Percentiles rank a stretch among this genome's conserved stretches.
These are phyloP conservation scores for Drosophila kikkawai DNA, from an alignment of 1,140 invertebrate genomes.

Conservation along the genomic window DNA sequence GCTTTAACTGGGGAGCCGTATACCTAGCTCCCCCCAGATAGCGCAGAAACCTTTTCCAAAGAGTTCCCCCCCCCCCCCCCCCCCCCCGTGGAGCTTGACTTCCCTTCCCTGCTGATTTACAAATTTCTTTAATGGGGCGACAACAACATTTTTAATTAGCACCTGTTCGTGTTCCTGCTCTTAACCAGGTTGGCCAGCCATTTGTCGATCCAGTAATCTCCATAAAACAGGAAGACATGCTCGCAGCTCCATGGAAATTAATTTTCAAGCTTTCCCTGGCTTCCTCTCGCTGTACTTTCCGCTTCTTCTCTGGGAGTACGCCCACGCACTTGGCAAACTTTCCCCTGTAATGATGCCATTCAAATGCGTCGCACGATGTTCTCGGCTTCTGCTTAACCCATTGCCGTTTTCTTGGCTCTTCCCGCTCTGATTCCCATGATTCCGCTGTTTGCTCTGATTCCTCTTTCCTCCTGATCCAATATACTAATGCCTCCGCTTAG, in stretches of 20 bases:
- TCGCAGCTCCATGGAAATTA: slow-evolving; percentile 59
- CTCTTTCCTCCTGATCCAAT: slow-evolving; percentile 48
- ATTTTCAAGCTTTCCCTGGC: slow-evolving; percentile 56
- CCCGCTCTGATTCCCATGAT: slow-evolving; percentile 16
- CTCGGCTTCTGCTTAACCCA: slow-evolving; percentile 18
- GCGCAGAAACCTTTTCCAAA: neutral
- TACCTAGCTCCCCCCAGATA: neutral
- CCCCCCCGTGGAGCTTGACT: slow-evolving; percentile 45
- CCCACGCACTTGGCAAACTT: slow-evolving; percentile 45
- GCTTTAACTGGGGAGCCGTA: slow-evolving; percentile 27
- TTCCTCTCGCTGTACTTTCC: slow-evolving; percentile 4
- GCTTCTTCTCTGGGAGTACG: slow-evolving; percentile 14
- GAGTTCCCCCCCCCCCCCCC: slow-evolving; percentile 15
- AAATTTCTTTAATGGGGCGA: slow-evolving; percentile 80
- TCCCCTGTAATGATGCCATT: slow-evolving; percentile 48
- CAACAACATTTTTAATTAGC: slow-evolving; percentile 83
- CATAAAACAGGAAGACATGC: slow-evolving; percentile 61
- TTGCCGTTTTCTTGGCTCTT: slow-evolving; percentile 16
- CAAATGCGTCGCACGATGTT: slow-evolving; percentile 38
- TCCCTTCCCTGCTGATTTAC: slow-evolving; percentile 71
- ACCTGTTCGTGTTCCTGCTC: slow-evolving; percentile 53
- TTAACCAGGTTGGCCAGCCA: slow-evolving; percentile 24
- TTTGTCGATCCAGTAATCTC: slow-evolving; percentile 62
- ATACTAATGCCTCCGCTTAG: slow-evolving; percentile 52
- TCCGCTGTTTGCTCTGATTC: slow-evolving; percentile 18